Evolutionary conservation across 2,888 invertebrate genomes (phyloP).

Genomic region (Stictocephala bisonia): DNA sequence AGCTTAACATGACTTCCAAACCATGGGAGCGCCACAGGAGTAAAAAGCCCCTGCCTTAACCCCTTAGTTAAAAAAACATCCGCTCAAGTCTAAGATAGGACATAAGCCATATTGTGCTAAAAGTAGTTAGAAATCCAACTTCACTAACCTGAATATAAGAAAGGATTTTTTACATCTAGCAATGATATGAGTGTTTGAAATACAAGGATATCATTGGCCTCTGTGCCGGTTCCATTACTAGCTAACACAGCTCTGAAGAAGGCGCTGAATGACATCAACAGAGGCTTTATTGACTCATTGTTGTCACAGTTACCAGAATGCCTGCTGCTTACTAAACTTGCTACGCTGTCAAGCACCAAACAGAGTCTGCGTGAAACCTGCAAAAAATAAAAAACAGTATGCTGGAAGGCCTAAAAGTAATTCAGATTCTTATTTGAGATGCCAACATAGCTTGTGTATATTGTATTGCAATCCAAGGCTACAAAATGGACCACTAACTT

Average conservation of each 20-base stretch:
- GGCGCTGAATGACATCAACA: neutral
- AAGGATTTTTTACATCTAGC: neutral
- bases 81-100: too few species aligned
- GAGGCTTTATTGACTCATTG: neutral
- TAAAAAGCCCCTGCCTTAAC: too few species aligned
- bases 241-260: neutral
- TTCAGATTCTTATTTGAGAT: too few species aligned
- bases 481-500: too few species aligned
- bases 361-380: neutral
- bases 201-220: neutral
- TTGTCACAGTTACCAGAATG: neutral
- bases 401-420: too few species aligned
- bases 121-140: too few species aligned
- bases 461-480: too few species aligned
- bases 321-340: neutral
- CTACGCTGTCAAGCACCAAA: neutral
- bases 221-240: neutral
- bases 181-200: neutral
- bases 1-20: too few species aligned
- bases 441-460: too few species aligned
- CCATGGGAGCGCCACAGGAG: too few species aligned
- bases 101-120: neutral
- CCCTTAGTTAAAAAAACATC: too few species aligned
- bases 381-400: neutral
- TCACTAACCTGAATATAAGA: conserved; percentile 8